Base-by-base conservation (phyloP, 64 coral and sea anemone species). In the Trachythela sp. region DNA sequence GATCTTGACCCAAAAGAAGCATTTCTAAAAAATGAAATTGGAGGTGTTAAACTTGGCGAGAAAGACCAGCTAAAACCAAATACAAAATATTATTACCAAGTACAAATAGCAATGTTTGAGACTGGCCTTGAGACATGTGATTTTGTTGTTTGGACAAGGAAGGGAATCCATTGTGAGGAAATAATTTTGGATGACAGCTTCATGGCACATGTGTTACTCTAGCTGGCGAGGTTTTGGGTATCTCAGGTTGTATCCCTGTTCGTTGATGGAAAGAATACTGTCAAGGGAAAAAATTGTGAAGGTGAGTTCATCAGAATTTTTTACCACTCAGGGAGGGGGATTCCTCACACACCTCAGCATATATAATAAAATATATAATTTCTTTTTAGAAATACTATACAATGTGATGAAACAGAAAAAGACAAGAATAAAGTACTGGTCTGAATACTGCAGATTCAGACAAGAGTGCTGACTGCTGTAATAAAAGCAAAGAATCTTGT, bases 61-160 rank as follows among this genome's bases (percentile, higher is more conserved):
- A 1, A 17, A 39, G 9, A 37, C 33, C 15, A 20, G 15, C 30
- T 80, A 37, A 80, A 80, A 8, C 4, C 27, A 17, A 13, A 36
- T 17, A 9, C 20, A 20, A 35, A 80, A 30, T 80, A 80, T 36
- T 38, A 36, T 22, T 38, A 37, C 13, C 75, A 80, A 22, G 20
- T 80, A 9, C 75, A 80, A 39, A 80, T 80, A 29, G 9, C 8
- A 15, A 34, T 80, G 33, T 80, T 80, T 80, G 75, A 34, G 32
- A 35, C 34, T 36, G 8, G 75, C 34, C 20, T 34, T 15, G 20
- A 80, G 15, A 9, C 9, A 9, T 80, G 75, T 80, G 75, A 80
- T 80, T 80, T 80, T 80, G 75, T 80, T 80, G 75, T 80, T 80
- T 80, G 75, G 75, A 80, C 75, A 80, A 80, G 7, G 11, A 80